phyloP scores from a whole-genome alignment of 1,140 invertebrate genomes.

The Tetramorium alpestre region DNA sequence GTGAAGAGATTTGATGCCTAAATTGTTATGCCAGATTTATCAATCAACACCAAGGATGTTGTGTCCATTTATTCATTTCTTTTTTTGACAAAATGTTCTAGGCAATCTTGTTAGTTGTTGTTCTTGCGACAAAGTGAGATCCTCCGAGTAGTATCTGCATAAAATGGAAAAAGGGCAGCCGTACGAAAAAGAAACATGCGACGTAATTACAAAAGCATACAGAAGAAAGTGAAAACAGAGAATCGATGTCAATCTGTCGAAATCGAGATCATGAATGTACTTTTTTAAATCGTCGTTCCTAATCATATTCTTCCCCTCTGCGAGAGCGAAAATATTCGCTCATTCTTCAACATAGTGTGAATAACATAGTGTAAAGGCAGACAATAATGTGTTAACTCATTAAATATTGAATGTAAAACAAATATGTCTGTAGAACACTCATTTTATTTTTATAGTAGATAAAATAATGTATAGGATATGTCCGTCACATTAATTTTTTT shows the following conservation, averaged over 20 bases:
- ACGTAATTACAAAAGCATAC: conserved; percentile 17
- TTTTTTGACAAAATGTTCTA: conserved; percentile 61
- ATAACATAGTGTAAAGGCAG: not conserved
- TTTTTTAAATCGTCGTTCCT: not conserved
- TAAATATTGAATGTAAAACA: not conserved
- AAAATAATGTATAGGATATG: not conserved
- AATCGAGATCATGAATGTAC: not conserved
- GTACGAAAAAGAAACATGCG: not conserved
- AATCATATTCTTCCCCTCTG: not conserved
- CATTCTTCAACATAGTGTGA: not conserved
- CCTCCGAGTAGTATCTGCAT: conserved; percentile 34
- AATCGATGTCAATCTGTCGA: not conserved
- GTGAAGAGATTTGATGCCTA: conserved; percentile 8
- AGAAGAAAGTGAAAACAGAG: conserved; percentile 1
- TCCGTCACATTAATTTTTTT: not conserved
- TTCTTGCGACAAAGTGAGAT: not conserved
- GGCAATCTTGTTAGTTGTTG: conserved; percentile 70
- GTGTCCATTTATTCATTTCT: not conserved
- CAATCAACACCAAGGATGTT: not conserved
- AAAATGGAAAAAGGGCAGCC: not conserved
- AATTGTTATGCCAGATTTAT: conserved; percentile 31
- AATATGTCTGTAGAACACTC: not conserved
- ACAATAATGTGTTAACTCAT: not conserved
- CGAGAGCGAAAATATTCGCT: not conserved
- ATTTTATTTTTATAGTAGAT: not conserved